Conservation (phyloP, 1,140 invertebrate genomes). For the Colletes gigas region DNA sequence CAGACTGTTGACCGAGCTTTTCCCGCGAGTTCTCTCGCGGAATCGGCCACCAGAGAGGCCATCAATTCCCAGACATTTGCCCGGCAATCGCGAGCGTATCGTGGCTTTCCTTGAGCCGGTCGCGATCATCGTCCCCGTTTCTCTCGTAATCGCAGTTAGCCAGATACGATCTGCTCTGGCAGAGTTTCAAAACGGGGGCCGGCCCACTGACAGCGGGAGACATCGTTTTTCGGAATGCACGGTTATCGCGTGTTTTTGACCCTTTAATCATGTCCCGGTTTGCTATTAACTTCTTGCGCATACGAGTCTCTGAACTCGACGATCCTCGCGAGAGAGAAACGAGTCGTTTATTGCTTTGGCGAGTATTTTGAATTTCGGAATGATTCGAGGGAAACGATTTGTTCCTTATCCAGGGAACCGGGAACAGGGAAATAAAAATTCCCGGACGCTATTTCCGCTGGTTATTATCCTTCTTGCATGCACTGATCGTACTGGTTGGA, state of each 20-base stretch:
- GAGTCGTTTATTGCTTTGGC: too few species aligned
- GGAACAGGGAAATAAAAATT: too few species aligned
- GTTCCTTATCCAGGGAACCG: too few species aligned
- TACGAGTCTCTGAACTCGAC: too few species aligned
- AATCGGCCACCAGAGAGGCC: neutral
- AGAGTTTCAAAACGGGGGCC: slow-evolving; percentile 15
- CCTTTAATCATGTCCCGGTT: slow-evolving; percentile 1
- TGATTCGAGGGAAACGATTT: too few species aligned
- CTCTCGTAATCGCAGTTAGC: slow-evolving; percentile 15
- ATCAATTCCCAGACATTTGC: neutral
- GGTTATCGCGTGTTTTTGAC: slow-evolving; percentile 12
- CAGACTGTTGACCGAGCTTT: neutral
- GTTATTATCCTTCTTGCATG: too few species aligned
- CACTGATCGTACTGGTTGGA: too few species aligned
- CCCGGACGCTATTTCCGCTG: too few species aligned
- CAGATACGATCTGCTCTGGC: slow-evolving; percentile 32
- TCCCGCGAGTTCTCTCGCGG: slow-evolving; percentile 2
- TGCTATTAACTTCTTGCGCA: neutral
- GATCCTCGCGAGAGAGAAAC: too few species aligned
- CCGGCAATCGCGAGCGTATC: neutral
- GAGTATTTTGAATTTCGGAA: too few species aligned
- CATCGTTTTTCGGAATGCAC: slow-evolving; percentile 24
- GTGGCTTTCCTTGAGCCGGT: slow-evolving; percentile 11
- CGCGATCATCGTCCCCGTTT: slow-evolving; percentile 7
- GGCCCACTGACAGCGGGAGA: neutral